Evolutionary conservation across 1,140 invertebrate genomes (phyloP).

Genomic region (Scaptomyza montana): DNA sequence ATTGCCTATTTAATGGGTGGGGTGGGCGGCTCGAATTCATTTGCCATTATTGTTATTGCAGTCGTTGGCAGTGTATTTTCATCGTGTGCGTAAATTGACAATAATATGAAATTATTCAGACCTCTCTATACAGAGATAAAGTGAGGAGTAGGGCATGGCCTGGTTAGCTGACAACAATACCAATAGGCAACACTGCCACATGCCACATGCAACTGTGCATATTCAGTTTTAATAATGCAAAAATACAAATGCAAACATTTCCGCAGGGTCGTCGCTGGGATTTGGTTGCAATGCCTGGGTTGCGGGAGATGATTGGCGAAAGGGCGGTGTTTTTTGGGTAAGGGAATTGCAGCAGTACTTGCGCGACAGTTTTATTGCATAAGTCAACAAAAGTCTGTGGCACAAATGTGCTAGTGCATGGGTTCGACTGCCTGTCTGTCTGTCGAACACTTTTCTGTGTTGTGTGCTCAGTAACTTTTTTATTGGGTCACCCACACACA

Average conservation of each 20-base stretch:
- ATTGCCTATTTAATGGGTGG: slow-evolving; percentile 72
- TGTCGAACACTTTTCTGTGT: slow-evolving; percentile 8
- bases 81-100: slow-evolving; percentile 61
- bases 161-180: slow-evolving; percentile 39
- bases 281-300: slow-evolving; percentile 23
- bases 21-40: slow-evolving; percentile 34
- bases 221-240: slow-evolving; percentile 82
- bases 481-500: slow-evolving; percentile 68
- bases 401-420: slow-evolving; percentile 55
- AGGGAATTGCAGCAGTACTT: slow-evolving; percentile 65
- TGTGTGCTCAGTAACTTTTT: slow-evolving; percentile 55
- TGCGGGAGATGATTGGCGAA: no score
- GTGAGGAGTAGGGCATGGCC: neutral
- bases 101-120: slow-evolving; percentile 72
- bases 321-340: neutral
- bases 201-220: slow-evolving; percentile 56
- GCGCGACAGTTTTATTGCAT: slow-evolving; percentile 81
- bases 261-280: slow-evolving; percentile 58
- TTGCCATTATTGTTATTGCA: slow-evolving; percentile 56
- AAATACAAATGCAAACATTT: slow-evolving; percentile 82
- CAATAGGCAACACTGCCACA: slow-evolving; percentile 36
- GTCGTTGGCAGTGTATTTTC: slow-evolving; percentile 54
- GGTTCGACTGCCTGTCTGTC: slow-evolving; percentile 17
- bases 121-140: slow-evolving; percentile 5
- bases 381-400: slow-evolving; percentile 81